Evolutionary conservation across 2,888 invertebrate genomes (phyloP).

Genomic region (Tenthredo distinguenda): DNA sequence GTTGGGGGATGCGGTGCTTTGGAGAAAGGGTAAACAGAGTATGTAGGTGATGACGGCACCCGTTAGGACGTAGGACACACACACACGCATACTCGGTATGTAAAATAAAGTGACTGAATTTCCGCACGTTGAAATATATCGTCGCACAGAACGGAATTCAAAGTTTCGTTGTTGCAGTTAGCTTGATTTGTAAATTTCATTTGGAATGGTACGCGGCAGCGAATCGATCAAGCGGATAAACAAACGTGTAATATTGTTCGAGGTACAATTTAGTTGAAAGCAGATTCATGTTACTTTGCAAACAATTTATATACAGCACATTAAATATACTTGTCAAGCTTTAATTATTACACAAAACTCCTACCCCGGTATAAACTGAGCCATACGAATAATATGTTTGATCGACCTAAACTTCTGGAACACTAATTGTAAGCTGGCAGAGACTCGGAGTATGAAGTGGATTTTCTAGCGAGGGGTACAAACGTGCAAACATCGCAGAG

Average conservation of each 20-base stretch:
- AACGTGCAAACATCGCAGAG: neutral
- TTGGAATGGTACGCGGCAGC: neutral
- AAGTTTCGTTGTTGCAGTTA: neutral
- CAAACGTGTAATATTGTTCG: neutral
- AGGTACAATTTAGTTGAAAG: neutral
- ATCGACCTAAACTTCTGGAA: slow-evolving; percentile 14
- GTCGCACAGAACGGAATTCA: neutral
- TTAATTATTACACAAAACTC: neutral
- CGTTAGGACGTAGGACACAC: neutral
- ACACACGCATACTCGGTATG: neutral
- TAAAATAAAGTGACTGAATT: neutral
- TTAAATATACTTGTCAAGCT: neutral
- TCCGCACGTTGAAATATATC: neutral
- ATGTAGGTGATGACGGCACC: neutral
- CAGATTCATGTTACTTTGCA: neutral
- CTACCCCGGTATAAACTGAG: neutral
- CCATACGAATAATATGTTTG: slow-evolving; percentile 4
- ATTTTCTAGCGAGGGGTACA: neutral
- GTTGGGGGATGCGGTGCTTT: neutral
- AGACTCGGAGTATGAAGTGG: neutral
- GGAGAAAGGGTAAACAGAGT: neutral
- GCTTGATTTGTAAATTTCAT: neutral
- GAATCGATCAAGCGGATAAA: neutral
- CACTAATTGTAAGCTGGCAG: slow-evolving; percentile 26
- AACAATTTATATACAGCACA: neutral